Base-by-base conservation (phyloP, 2,113 vertebrate species). In the Murina feae region DNA sequence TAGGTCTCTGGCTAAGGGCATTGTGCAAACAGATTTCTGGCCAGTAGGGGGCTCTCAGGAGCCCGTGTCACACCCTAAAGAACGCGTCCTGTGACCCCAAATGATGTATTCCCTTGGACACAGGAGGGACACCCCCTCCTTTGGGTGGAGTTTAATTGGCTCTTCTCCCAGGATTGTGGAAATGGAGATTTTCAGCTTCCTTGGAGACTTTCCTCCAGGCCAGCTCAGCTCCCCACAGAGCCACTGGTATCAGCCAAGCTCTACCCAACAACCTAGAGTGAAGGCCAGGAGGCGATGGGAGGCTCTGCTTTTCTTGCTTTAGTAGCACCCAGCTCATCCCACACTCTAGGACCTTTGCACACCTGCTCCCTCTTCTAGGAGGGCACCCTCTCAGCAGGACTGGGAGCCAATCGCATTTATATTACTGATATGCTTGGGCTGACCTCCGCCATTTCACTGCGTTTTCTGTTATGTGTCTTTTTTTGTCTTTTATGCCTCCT, bases 341-440 rank as follows among this genome's bases (percentile, higher is more conserved):
- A 60, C 14, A 53, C 37, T 47, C 11, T 51, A 47, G 71, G 58
- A 32, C 30, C 58, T 68, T 42, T 30, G 42, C 80, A 53, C 3
- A 11, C 21, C 10, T 0, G 4, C 68, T 42, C n/a, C 18, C 23
- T 32, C 63, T 25, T 49, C 21, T 10, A 9, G 32, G 37, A 25
- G 8, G 21, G 9, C 11, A 1, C 21, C 58, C 44, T 28, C 60
- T 21, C 30, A 13, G 35, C 21, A 21, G 42, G 11, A 32, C 66
- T 5, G 16, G 32, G 1, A 14, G 28, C 66, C 55, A 49, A 4
- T 23, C 6, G 0, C 10, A 5, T 58, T 37, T 9, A 17, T 7
- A 28, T 47, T 21, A 25, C 87, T 14, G 4, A 21, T 4, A 4
- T 6, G 16, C 21, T 47, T 5, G 8, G 39, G 20, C 21, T 53